Percentiles rank a stretch among this genome's conserved stretches.
Conservation (phyloP, 2,113 vertebrate species). For the Gymnorhina tibicen region DNA sequence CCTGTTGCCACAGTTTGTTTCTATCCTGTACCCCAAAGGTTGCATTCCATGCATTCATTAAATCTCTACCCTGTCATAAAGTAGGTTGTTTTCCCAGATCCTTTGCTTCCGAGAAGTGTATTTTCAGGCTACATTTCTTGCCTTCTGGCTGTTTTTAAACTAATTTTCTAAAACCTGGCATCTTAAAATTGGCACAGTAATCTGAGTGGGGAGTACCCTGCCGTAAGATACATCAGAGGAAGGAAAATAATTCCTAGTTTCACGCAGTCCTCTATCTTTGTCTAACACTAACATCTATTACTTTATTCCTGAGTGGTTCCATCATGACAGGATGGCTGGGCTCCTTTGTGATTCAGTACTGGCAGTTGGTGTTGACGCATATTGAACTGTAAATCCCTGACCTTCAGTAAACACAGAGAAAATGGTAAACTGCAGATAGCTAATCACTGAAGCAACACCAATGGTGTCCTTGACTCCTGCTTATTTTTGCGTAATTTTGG, state of each 20-base stretch:
- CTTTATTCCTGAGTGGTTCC: not conserved
- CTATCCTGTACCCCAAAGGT: not conserved
- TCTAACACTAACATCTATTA: not conserved
- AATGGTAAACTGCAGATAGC: not conserved
- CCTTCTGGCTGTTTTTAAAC: not conserved
- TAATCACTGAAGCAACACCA: not conserved
- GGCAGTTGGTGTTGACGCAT: accelerated
- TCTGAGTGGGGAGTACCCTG: not conserved
- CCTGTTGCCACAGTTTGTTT: not conserved
- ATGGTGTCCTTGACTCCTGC: not conserved
- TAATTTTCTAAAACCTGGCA: not conserved
- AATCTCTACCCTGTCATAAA: not conserved
- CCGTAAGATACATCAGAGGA: not conserved
- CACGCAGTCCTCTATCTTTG: not conserved
- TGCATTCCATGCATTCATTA: not conserved
- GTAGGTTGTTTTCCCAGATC: not conserved
- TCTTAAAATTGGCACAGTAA: not conserved
- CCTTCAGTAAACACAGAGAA: not conserved
- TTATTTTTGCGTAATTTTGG: not conserved
- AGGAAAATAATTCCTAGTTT: not conserved
- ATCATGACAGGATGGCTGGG: not conserved
- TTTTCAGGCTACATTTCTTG: not conserved
- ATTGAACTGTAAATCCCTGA: not conserved
- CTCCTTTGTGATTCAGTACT: not conserved
- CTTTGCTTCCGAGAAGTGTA: not conserved